Percentiles rank a stretch among this genome's conserved stretches.
Evolutionary conservation across 2,113 vertebrate genomes (phyloP).

Genomic region (Calidris pugnax): DNA sequence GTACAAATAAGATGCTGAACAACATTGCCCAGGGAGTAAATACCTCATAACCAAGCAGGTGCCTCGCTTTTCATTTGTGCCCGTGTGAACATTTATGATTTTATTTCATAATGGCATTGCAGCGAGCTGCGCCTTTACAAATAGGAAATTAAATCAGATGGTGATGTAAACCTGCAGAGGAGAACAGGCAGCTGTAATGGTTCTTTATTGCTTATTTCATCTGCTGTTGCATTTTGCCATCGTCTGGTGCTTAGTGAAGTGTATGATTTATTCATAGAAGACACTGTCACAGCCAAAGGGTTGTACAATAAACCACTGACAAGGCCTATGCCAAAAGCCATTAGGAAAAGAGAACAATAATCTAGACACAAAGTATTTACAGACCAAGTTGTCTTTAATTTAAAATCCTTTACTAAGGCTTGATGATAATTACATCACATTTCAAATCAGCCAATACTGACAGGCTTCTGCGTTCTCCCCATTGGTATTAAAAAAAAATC

Average conservation of each 20-base stretch:
- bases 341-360: conserved; percentile 51
- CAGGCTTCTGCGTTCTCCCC: neutral
- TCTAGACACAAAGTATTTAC: conserved; percentile 47
- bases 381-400: conserved; percentile 49
- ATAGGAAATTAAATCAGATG: conserved; percentile 64
- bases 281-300: conserved; percentile 22
- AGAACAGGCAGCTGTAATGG: conserved; percentile 54
- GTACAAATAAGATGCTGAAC: neutral
- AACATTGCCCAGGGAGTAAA: neutral
- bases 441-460: neutral
- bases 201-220: conserved; percentile 51
- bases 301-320: conserved; percentile 46
- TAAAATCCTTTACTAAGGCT: conserved; percentile 17
- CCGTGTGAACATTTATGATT: conserved; percentile 12
- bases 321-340: conserved; percentile 56
- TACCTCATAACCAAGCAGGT: neutral
- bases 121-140: conserved; percentile 14
- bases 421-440: conserved; percentile 19
- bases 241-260: conserved; percentile 41
- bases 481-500: neutral
- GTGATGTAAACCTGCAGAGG: conserved; percentile 52
- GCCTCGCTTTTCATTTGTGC: conserved; percentile 26
- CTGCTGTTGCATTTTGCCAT: conserved; percentile 49
- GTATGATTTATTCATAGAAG: conserved; percentile 73
- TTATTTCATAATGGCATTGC: conserved; percentile 14